Conservation (phyloP, 2,888 invertebrate species). For the Schizaphis graminum region DNA sequence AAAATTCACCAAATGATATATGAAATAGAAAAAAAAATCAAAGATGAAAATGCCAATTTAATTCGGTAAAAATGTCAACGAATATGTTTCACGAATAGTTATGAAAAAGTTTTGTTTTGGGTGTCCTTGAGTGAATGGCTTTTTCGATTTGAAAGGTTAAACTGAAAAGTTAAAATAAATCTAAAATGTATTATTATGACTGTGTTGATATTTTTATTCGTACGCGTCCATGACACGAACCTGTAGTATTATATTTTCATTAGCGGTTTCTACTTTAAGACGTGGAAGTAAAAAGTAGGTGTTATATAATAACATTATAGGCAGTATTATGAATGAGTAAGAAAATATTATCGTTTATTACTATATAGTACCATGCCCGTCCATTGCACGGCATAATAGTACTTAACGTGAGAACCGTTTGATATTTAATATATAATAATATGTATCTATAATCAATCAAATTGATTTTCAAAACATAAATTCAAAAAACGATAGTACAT, state of each 20-base stretch:
- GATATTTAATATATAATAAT: not conserved
- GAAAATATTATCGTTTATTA: not conserved
- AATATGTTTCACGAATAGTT: not conserved
- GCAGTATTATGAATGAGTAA: not conserved
- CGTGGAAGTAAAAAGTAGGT: not conserved
- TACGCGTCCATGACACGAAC: slow-evolving; percentile 8
- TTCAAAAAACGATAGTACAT: not conserved
- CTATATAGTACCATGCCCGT: not conserved
- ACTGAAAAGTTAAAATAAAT: slow-evolving; percentile 44
- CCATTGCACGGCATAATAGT: not conserved
- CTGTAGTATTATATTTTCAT: not conserved
- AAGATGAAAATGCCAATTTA: not conserved
- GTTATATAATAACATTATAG: not conserved
- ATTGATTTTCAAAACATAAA: not conserved
- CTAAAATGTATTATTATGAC: slow-evolving; percentile 28
- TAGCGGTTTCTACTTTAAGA: not conserved
- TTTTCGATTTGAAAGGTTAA: slow-evolving; percentile 53
- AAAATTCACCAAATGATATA: not conserved
- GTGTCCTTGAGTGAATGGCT: slow-evolving; percentile 23
- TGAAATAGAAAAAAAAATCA: not conserved
- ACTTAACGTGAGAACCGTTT: not conserved
- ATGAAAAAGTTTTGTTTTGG: slow-evolving; percentile 17
- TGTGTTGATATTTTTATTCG: slow-evolving; percentile 54
- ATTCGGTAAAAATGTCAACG: not conserved
- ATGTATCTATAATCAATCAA: slow-evolving; percentile 1